Conservation (phyloP, 2,797 vertebrate species). For the Enteromius radiatus region DNA sequence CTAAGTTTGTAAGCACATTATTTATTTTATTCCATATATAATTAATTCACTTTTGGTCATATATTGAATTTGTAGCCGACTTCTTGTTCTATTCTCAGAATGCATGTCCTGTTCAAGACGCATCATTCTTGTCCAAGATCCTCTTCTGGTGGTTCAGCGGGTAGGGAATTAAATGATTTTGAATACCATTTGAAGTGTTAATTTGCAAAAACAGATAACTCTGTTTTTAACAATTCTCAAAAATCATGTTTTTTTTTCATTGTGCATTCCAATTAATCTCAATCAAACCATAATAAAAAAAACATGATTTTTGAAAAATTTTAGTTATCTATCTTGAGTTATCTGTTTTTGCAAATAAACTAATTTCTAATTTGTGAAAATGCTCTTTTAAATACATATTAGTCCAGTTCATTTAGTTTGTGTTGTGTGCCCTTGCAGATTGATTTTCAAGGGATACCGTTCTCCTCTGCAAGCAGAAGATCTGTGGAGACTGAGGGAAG, state of each 20-base stretch:
- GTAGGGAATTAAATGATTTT: constrained; percentile 78
- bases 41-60: not conserved
- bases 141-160: constrained; percentile 96
- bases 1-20: not conserved
- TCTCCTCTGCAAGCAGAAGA: constrained; percentile 80
- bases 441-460: constrained; percentile 87
- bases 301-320: too few species aligned
- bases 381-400: not conserved
- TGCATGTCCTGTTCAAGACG: constrained; percentile 87
- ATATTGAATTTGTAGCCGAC: constrained; percentile 41
- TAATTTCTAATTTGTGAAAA: not conserved
- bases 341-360: too few species aligned
- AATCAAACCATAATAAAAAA: too few species aligned
- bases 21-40: not conserved
- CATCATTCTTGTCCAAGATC: constrained; percentile 90
- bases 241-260: too few species aligned
- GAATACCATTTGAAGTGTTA: not conserved
- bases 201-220: too few species aligned
- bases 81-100: constrained; percentile 82
- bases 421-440: constrained; percentile 70
- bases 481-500: constrained; percentile 86
- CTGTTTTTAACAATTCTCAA: too few species aligned
- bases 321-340: too few species aligned
- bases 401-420: constrained; percentile 6
- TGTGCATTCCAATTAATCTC: too few species aligned